Percentiles rank a stretch among this genome's conserved stretches.
These are phyloP conservation scores for Ciconia stormi DNA, from an alignment of 2,113 vertebrate species.

Conservation along the genomic window DNA sequence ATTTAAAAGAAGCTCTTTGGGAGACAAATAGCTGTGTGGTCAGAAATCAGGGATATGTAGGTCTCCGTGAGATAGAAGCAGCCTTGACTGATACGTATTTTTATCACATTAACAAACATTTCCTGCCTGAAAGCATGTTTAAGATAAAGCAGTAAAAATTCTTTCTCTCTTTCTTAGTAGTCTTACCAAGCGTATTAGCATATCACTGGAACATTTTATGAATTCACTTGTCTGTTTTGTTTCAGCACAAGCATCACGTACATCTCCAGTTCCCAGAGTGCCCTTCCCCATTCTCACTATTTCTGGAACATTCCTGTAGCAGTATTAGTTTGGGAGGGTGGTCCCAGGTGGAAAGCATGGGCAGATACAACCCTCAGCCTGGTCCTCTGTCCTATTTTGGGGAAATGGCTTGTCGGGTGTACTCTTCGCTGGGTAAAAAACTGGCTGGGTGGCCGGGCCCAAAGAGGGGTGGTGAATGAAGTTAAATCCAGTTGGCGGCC, in stretches of 20 bases:
- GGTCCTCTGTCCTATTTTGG: rapidly evolving
- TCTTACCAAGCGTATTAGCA: neutral
- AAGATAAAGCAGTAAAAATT: neutral
- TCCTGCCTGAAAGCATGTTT: neutral
- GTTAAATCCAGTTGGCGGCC: no score
- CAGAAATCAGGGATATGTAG: neutral
- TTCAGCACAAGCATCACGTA: neutral
- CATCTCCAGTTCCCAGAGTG: neutral
- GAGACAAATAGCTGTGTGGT: neutral
- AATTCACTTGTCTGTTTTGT: neutral
- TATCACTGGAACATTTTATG: neutral
- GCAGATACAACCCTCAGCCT: neutral
- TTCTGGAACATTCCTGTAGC: neutral
- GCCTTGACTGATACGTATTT: neutral
- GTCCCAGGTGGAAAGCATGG: neutral
- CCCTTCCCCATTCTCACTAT: neutral
- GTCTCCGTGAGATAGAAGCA: neutral
- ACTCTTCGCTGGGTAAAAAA: no score
- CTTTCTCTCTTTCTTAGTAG: neutral
- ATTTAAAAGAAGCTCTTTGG: neutral
- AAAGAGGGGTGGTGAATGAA: no score
- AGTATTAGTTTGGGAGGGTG: neutral
- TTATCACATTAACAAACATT: neutral
- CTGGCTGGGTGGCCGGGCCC: no score
- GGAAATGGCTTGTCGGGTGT: neutral